Base-by-base conservation (phyloP, 2,888 invertebrate species). In the Escarpia spicata region DNA sequence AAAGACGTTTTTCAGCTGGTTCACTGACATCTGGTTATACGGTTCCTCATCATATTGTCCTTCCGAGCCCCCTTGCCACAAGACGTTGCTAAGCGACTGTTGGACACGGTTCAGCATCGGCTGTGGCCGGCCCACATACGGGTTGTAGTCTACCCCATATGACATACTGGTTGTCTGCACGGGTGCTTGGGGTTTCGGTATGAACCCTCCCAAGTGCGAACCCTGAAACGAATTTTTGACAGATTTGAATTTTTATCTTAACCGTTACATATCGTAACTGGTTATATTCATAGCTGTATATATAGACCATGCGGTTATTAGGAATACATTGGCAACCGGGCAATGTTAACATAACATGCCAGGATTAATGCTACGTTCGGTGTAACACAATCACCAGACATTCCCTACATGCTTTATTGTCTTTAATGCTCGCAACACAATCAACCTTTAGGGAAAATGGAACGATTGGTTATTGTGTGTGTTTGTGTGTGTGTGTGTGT, bases 41-140 rank as follows among this genome's bases (percentile, higher is more conserved):
- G 91, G 52, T 45, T 91, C 91, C 52, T 91, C 91, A 19, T 45
- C 91, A 45, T 91, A 37, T 19, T 12, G 91, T 1, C 31, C 44
- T 31, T 75, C 75, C 3, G 26, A 19, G 75, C 75, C 75, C 6
- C 75, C 75, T 19, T 75, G 75, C 75, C 75, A 75, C 26, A 75
- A 19, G 26, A 91, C 91, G 45, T 91, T 91, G 43, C 45, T 45
- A 12, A 91, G 91, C 45, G 91, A 91, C 91, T 91, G 43, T 44
- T 91, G 91, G 52, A 91, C 44, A 3, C 43, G 43, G 91, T 91
- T 91, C 45, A 91, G 31, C 91, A 91, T 91, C 45, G 91, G 75
- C 75, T 75, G 75, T 26, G 75, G 75, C 75, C 75, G 75, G 2
- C 19, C 15, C 75, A 26, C 26, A 19, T 75, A 26, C 75, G 75